Base-by-base conservation (phyloP, 2,888 invertebrate species). In the Ochropacha duplaris region DNA sequence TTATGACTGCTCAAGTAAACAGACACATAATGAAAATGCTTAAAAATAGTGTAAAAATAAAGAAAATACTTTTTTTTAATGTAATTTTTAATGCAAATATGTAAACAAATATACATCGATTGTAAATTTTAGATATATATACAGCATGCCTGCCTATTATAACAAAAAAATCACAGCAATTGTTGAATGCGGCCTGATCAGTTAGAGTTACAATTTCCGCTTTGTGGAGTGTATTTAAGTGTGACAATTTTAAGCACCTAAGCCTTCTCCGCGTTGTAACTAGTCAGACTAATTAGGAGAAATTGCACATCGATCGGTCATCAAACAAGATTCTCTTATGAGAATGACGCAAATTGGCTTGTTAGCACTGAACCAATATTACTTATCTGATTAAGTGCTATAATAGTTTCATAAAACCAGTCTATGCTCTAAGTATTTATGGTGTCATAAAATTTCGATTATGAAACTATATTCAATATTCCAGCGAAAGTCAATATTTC, bases 401-500 rank as follows among this genome's bases (percentile, higher is more conserved):
- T 64, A 67, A 61, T 56, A 60, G 65, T 61, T 67, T 62, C 51
- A 60, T 57, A 22, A 61, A 68, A 66, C 71, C 56, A 56, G 67
- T 58, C 57, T 52, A 26, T 44, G 56, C 51, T 58, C 58, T 55
- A 54, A 55, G n/a, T n/a, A n/a, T n/a, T 61, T 64, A 74, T 58
- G 61, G 65, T 59, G 66, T 68, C 59, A 62, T 70, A 60, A 68
- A 68, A 65, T 64, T 68, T 70, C 67, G 65, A 74, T 76, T 78
- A 75, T 67, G 67, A 76, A 75, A 76, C 57, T 67, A 73, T 73
- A 69, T 64, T 68, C n/a, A n/a, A n/a, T n/a, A n/a, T n/a, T n/a
- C n/a, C n/a, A 62, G 65, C 62, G 60, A 59, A 63, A 63, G 61
- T 59, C 26, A 28, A 51, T 51, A 51, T 51, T 52, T 52, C 22